These are phyloP conservation scores for Falco peregrinus DNA, from an alignment of 2,797 vertebrate genomes.

Conservation along the genomic window DNA sequence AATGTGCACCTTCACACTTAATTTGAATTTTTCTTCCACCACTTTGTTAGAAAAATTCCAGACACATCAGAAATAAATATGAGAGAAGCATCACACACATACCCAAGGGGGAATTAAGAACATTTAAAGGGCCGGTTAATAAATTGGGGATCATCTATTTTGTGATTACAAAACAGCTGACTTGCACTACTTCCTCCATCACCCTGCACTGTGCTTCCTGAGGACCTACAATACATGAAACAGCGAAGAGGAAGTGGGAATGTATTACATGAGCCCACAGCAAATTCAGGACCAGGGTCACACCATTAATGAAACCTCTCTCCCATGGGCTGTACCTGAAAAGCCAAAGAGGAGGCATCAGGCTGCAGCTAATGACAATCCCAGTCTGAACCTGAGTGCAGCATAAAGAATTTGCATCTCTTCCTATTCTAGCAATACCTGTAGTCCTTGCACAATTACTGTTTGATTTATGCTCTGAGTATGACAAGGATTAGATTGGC, in stretches of 20 bases:
- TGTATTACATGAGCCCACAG: neutral
- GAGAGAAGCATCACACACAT: neutral
- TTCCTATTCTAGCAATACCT: neutral
- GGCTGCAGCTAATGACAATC: neutral
- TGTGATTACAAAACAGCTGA: neutral
- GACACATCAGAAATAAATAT: neutral
- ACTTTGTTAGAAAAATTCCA: neutral
- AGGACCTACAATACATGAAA: neutral
- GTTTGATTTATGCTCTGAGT: neutral
- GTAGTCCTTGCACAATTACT: neutral
- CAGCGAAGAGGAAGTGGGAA: neutral
- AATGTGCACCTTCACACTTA: neutral
- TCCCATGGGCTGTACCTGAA: neutral
- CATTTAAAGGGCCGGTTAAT: neutral
- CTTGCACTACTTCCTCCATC: neutral
- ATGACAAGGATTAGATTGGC: neutral
- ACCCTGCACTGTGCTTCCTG: neutral
- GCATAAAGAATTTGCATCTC: neutral
- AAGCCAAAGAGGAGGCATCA: neutral
- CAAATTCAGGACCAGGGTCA: neutral
- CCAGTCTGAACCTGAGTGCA: neutral
- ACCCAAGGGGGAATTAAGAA: neutral
- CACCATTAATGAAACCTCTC: fast-evolving
- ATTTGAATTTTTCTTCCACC: neutral
- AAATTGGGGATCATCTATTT: neutral